Evolutionary conservation across 2,113 vertebrate genomes (phyloP), one percentile per base, ranked within the genome.

Genomic region (Microtus pennsylvanicus): DNA sequence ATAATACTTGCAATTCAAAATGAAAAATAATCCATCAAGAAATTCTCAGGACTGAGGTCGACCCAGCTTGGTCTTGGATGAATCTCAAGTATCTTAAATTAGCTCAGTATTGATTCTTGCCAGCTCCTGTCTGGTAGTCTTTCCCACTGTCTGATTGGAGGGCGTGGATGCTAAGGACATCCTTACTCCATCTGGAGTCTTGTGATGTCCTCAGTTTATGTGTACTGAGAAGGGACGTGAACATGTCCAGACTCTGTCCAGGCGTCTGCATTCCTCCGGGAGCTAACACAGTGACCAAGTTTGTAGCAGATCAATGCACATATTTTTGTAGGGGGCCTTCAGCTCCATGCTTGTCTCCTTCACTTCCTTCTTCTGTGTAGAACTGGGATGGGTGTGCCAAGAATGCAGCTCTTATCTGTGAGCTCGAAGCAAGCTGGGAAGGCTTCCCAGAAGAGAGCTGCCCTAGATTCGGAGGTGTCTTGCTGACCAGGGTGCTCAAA

Each of bases 1-100:
- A 19, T 72, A 75, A 82, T 87, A 82, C 70, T 95, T 87, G 45
- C 14, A 72, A 90, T 93, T 94, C 75, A 94, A 38, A 91, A 90
- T 42, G 83, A 94, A 94, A 93, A 95, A 96, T 86, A 95, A 82
- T 86, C 45, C 55, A 65, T 93, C 63, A 90, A 76, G 90, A 67
- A 90, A 77, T 90, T 88, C 92, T 95, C 26, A 74, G 92, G 87
- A 96, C 67, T 90, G 76, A 92, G 82, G 52, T 96, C 85, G 61
- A 91, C 90, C 70, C 92, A 95, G 63, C 63, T 94, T 75, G 28
- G 47, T 80, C 80, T 82, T 93, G 78, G 85, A 52, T 28, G 58
- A 69, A 94, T 94, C 83, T 50, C 90, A 94, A 4, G 80, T 94
- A 90, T 87, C 52, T 85, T 90, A 94, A 93, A 94, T 94, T 90